Percentiles rank a stretch among this genome's conserved stretches.
Evolutionary conservation across 2,888 invertebrate species (phyloP).

Genomic region (Pollenia amentaria): DNA sequence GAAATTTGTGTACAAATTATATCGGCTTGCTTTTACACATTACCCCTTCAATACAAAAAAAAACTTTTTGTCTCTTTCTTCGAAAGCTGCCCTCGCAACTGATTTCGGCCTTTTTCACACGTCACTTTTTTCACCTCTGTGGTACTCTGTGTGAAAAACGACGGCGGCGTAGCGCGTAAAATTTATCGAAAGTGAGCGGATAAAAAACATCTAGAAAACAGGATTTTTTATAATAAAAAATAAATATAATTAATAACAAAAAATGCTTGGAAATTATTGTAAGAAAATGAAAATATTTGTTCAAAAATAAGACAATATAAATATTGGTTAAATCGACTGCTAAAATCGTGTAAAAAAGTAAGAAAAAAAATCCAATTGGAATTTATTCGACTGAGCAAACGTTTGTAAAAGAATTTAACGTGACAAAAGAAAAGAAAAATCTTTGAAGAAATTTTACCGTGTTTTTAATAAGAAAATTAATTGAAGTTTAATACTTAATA

Average conservation of each 20-base stretch:
- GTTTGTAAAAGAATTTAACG: slow-evolving; percentile 14
- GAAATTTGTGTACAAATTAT: too few species aligned
- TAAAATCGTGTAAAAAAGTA: not conserved
- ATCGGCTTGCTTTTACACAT: too few species aligned
- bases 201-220: not conserved
- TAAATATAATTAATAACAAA: slow-evolving; percentile 14
- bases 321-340: not conserved
- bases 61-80: too few species aligned
- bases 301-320: too few species aligned
- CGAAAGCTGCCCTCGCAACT: too few species aligned
- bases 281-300: slow-evolving; percentile 1
- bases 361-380: not conserved
- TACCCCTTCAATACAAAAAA: too few species aligned
- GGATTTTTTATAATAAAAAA: slow-evolving; percentile 2
- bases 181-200: slow-evolving; percentile 31
- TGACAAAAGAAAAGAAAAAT: not conserved
- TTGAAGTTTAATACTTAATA: not conserved
- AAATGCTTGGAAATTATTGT: not conserved
- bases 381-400: not conserved
- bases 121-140: too few species aligned
- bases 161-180: slow-evolving; percentile 69
- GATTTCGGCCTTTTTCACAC: too few species aligned
- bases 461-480: not conserved
- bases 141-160: too few species aligned
- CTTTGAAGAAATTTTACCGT: not conserved